phyloP scores from a whole-genome alignment of 2,797 vertebrate genomes.

The Pelochelys cantorii region DNA sequence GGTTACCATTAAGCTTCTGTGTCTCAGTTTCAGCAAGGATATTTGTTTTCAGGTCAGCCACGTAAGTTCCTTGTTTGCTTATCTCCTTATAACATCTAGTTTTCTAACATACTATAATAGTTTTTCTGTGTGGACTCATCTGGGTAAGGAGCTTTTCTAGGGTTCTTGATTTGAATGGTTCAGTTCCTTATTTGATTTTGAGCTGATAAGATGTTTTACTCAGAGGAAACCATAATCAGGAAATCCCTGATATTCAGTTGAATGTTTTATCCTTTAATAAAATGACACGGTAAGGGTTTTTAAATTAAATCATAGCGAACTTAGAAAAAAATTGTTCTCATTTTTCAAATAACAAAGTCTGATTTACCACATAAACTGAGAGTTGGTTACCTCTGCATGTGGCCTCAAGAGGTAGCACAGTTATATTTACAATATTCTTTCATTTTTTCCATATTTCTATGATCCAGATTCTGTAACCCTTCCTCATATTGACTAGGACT shows the following conservation, averaged over 20 bases:
- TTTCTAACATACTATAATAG: not conserved
- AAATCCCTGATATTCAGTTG: not conserved
- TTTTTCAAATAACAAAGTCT: not conserved
- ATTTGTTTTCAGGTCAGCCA: not conserved
- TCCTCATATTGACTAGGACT: not conserved
- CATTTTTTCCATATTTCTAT: not conserved
- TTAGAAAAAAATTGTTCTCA: not conserved
- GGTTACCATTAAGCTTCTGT: no score
- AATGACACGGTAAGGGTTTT: not conserved
- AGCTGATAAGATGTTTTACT: not conserved
- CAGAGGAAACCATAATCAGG: not conserved
- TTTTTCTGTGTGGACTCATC: not conserved
- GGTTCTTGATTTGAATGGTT: not conserved
- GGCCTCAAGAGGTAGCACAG: not conserved
- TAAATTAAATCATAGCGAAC: not conserved
- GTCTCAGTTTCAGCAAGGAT: not conserved
- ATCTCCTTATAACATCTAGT: not conserved
- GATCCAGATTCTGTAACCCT: not conserved
- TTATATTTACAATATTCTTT: not conserved
- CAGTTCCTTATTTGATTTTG: not conserved
- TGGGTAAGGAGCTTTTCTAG: not conserved
- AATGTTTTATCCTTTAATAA: not conserved
- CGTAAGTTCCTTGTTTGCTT: not conserved
- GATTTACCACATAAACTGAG: not conserved
- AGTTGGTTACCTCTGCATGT: not conserved